Percentiles rank a stretch among this genome's conserved stretches.
phyloP scores from a whole-genome alignment of 2,888 invertebrate genomes.

The Cheilosia vulpina region DNA sequence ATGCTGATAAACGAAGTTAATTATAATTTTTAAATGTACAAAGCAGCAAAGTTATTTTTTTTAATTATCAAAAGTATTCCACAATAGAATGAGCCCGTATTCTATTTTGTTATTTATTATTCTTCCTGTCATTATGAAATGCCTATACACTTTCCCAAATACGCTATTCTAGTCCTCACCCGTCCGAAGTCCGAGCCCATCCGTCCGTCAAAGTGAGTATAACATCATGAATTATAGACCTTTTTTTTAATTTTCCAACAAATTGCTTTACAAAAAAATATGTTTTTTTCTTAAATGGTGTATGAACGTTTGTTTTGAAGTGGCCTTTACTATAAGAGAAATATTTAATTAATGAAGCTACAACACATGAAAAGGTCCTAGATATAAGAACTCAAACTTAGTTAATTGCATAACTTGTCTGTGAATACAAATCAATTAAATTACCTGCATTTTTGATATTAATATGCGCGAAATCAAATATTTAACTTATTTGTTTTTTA shows the following conservation, averaged over 20 bases:
- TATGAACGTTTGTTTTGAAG: no score
- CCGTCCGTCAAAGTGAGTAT: background rate
- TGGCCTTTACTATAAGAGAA: no score
- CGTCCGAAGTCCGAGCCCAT: background rate
- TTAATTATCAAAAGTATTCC: no score
- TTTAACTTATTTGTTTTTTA: conserved; percentile 14
- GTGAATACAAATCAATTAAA: conserved; percentile 60
- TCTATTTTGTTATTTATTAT: no score
- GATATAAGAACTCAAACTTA: background rate
- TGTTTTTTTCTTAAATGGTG: no score
- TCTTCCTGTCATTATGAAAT: no score
- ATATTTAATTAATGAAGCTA: background rate
- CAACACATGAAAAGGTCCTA: background rate
- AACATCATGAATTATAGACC: background rate
- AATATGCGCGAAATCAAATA: background rate
- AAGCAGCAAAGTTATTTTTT: no score
- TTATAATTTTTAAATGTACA: no score
- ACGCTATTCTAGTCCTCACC: background rate
- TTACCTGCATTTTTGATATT: conserved; percentile 52
- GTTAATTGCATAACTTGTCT: conserved; percentile 36
- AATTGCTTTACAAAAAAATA: background rate
- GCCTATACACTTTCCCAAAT: background rate
- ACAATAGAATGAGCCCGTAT: no score
- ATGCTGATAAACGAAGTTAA: no score
- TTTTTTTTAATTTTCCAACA: background rate